Percentiles rank a stretch among this genome's conserved stretches.
These are phyloP conservation scores for Lanistes nyassanus DNA, from an alignment of 1,140 invertebrate genomes.

Conservation along the genomic window DNA sequence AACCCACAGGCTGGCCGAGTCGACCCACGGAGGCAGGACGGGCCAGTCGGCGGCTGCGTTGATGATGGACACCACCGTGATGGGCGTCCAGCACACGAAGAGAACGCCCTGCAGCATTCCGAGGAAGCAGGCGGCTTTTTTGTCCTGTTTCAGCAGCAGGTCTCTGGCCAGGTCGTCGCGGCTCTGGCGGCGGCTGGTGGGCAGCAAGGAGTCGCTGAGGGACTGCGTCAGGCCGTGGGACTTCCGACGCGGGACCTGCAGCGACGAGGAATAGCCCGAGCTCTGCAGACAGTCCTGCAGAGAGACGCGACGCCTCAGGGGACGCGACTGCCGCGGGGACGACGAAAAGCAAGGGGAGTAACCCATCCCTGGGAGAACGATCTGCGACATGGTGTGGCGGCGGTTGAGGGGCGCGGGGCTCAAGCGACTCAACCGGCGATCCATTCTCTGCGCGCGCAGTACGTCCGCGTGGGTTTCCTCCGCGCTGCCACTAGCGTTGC, in stretches of 20 bases:
- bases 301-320: constrained; percentile 26
- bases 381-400: constrained; percentile 32
- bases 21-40: constrained; percentile 12
- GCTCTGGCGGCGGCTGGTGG: constrained; percentile 29
- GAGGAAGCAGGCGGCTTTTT: constrained; percentile 52
- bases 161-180: constrained; percentile 52
- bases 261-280: constrained; percentile 17
- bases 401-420: constrained; percentile 32
- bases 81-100: constrained; percentile 54
- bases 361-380: constrained; percentile 14
- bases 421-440: constrained; percentile 6
- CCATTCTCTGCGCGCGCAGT: constrained; percentile 6
- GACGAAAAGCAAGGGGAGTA: background rate
- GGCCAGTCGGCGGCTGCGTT: constrained; percentile 22
- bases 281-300: constrained; percentile 33
- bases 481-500: constrained; percentile 28
- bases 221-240: constrained; percentile 21
- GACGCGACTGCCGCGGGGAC: constrained; percentile 15
- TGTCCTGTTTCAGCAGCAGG: constrained; percentile 51
- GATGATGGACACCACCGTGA: constrained; percentile 39
- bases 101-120: constrained; percentile 42
- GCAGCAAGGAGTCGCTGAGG: constrained; percentile 24
- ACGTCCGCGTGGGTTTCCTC: constrained; percentile 14
- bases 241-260: constrained; percentile 23
- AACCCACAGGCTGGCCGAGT: constrained; percentile 44